These are phyloP conservation scores for Sinohyriopsis cumingii DNA, from an alignment of 2,888 invertebrate genomes.

Conservation along the genomic window DNA sequence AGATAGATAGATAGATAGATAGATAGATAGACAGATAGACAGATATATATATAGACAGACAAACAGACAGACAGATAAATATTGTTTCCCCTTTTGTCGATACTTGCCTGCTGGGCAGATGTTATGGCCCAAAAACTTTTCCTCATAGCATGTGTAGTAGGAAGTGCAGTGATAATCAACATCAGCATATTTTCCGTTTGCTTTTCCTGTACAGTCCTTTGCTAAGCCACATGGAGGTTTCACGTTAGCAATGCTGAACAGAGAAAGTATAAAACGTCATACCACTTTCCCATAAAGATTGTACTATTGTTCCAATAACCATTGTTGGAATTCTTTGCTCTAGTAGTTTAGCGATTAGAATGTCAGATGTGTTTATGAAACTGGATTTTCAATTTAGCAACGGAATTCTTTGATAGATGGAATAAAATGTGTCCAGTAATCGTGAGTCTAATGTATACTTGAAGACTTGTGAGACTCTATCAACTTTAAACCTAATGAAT, in stretches of 20 bases:
- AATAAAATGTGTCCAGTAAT: no score
- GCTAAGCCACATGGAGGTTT: constrained; percentile 49
- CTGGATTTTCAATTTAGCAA: no score
- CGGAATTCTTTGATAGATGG: no score
- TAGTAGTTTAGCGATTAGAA: no score
- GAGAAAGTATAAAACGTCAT: neutral
- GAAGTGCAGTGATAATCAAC: constrained; percentile 46
- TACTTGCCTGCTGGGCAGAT: constrained; percentile 52
- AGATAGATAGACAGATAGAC: no score
- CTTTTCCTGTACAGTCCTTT: constrained; percentile 44
- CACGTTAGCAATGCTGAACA: constrained; percentile 43
- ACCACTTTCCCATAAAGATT: neutral
- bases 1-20: no score
- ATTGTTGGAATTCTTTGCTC: neutral
- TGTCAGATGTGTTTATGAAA: no score
- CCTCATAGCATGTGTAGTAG: constrained; percentile 56
- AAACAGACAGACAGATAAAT: no score
- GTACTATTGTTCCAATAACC: neutral
- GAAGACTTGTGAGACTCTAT: no score
- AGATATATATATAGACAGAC: no score
- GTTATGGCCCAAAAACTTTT: constrained; percentile 55
- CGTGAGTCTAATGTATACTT: no score
- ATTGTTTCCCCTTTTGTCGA: neutral
- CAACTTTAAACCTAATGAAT: no score
- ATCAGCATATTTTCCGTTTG: constrained; percentile 53